Conservation (phyloP, 2,888 invertebrate species). For the Acleris emargana region DNA sequence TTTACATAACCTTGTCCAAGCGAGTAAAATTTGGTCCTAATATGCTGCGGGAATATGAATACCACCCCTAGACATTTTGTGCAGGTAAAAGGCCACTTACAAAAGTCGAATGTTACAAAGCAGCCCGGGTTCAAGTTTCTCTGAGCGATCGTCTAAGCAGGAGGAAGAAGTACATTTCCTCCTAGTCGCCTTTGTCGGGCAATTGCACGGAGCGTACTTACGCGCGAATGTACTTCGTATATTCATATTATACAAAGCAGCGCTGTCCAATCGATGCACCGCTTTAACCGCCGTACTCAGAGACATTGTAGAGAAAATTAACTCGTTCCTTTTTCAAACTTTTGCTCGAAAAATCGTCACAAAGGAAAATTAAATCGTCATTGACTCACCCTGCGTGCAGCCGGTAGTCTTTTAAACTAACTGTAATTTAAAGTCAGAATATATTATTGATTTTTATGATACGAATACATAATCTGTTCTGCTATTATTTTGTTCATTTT, state of each 20-base stretch:
- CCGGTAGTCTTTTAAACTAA: too few relatives aligned
- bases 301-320: too few relatives aligned
- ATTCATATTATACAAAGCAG: constrained; percentile 1
- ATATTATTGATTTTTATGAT: too few relatives aligned
- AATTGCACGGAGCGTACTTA: constrained; percentile 47
- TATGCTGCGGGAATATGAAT: constrained; percentile 33
- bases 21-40: not conserved
- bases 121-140: constrained; percentile 57
- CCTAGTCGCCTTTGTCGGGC: constrained; percentile 57
- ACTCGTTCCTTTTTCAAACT: too few relatives aligned
- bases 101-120: constrained; percentile 57
- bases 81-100: constrained; percentile 53
- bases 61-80: constrained; percentile 42
- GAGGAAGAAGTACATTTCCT: constrained; percentile 54
- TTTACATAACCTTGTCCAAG: not conserved
- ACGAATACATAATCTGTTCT: too few relatives aligned
- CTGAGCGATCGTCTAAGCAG: constrained; percentile 50
- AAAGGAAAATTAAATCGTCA: too few relatives aligned
- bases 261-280: constrained; percentile 12
- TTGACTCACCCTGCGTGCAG: too few relatives aligned
- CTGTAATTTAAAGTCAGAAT: too few relatives aligned
- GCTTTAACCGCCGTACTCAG: not conserved
- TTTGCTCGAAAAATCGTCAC: too few relatives aligned
- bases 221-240: constrained; percentile 15
- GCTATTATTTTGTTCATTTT: too few relatives aligned